Conservation (phyloP, 2,888 invertebrate genomes). For the Exocentrus adspersus region DNA sequence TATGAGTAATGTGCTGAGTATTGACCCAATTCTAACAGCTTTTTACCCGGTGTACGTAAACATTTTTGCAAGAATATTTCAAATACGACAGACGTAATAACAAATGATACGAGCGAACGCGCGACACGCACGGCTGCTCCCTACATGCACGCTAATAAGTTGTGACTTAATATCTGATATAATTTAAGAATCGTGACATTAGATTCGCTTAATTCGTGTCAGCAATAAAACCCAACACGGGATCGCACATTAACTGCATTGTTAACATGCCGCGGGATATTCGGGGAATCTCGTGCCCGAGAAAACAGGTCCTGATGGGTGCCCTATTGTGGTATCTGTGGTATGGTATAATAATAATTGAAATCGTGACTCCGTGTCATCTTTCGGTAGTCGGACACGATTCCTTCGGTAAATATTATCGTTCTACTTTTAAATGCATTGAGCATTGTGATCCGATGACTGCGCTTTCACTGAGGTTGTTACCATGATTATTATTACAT, state of each 20-base stretch:
- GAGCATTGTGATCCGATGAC: neutral
- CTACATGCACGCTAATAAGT: slow-evolving; percentile 7
- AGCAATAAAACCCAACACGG: slow-evolving; percentile 9
- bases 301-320: slow-evolving; percentile 21
- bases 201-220: slow-evolving; percentile 13
- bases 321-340: slow-evolving; percentile 25
- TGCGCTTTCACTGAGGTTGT: too few species aligned
- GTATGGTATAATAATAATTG: too few species aligned
- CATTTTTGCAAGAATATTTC: slow-evolving; percentile 1
- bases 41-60: neutral
- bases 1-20: neutral
- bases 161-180: slow-evolving; percentile 23
- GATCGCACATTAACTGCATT: slow-evolving; percentile 7
- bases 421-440: slow-evolving; percentile 15
- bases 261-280: slow-evolving; percentile 21
- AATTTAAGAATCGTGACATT: slow-evolving; percentile 16
- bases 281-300: slow-evolving; percentile 6
- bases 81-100: slow-evolving; percentile 5
- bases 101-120: neutral
- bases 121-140: slow-evolving; percentile 7
- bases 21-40: neutral
- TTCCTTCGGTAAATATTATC: slow-evolving; percentile 16
- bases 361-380: slow-evolving; percentile 37
- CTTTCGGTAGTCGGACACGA: slow-evolving; percentile 11
- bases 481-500: too few species aligned